Evolutionary conservation across 1,140 invertebrate genomes (phyloP).

Genomic region (Danaus melanippus): DNA sequence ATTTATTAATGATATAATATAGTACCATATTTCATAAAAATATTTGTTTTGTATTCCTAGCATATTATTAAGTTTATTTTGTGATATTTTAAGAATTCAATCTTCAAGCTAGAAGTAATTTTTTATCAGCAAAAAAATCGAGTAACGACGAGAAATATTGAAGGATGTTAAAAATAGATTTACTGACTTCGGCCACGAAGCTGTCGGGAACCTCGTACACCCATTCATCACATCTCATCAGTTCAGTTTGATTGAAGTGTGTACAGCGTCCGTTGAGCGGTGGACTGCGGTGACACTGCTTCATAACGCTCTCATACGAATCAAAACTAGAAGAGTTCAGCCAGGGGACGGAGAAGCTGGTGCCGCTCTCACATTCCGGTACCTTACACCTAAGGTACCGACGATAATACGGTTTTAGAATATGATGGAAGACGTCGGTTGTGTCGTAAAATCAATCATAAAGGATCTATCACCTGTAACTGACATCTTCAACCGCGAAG

Average conservation of each 20-base stretch:
- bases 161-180: background rate
- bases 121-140: no score
- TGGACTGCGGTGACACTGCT: constrained; percentile 33
- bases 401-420: background rate
- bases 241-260: constrained; percentile 18
- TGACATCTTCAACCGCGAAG: constrained; percentile 56
- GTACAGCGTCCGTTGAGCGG: constrained; percentile 20
- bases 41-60: no score
- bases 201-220: constrained; percentile 48
- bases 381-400: constrained; percentile 37
- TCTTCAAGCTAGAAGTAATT: no score
- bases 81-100: no score
- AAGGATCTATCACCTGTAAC: constrained; percentile 38
- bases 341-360: constrained; percentile 28
- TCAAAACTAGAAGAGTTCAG: constrained; percentile 24
- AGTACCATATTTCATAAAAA: no score
- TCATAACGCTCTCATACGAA: constrained; percentile 20
- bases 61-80: no score
- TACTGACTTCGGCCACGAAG: constrained; percentile 50
- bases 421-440: background rate
- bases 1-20: no score
- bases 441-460: background rate
- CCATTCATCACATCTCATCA: constrained; percentile 35
- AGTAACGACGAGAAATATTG: no score
- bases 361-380: constrained; percentile 29